Evolutionary conservation across 1,140 invertebrate species (phyloP).

Genomic region (Drosophila kikkawai): DNA sequence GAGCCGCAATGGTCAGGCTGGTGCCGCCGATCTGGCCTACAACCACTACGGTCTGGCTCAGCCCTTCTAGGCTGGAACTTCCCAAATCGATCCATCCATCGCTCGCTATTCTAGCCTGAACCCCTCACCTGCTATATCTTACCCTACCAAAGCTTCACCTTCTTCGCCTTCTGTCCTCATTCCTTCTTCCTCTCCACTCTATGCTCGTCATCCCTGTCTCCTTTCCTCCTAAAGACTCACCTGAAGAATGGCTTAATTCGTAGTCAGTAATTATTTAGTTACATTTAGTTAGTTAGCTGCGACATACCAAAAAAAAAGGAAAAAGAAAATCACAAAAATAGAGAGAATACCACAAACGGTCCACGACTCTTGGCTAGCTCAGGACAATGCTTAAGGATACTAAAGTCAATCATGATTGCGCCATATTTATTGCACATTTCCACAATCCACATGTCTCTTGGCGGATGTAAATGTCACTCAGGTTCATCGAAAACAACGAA

Average conservation of each 20-base stretch:
- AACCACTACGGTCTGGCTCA: conserved; percentile 83
- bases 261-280: conserved; percentile 83
- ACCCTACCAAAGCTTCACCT: conserved; percentile 38
- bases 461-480: conserved; percentile 67
- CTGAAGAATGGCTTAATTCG: conserved; percentile 76
- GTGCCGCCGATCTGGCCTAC: conserved; percentile 81
- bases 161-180: conserved; percentile 8
- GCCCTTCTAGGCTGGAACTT: conserved; percentile 67
- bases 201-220: not conserved
- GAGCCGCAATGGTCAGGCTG: conserved; percentile 84
- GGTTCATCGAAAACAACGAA: conserved; percentile 61
- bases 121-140: conserved; percentile 32
- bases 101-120: conserved; percentile 26
- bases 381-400: conserved; percentile 74
- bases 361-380: conserved; percentile 60
- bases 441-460: conserved; percentile 55
- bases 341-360: conserved; percentile 32
- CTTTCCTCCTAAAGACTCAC: conserved; percentile 51
- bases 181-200: conserved; percentile 2
- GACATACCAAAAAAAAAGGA: conserved; percentile 75
- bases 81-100: conserved; percentile 24
- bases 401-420: conserved; percentile 59
- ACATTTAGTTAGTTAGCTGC: conserved; percentile 81
- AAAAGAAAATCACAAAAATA: conserved; percentile 48
- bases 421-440: conserved; percentile 78